A percentile compares a stretch with the other conserved stretches of the same genome.
Conservation (phyloP, 2,888 invertebrate species). For the Unio pictorum region DNA sequence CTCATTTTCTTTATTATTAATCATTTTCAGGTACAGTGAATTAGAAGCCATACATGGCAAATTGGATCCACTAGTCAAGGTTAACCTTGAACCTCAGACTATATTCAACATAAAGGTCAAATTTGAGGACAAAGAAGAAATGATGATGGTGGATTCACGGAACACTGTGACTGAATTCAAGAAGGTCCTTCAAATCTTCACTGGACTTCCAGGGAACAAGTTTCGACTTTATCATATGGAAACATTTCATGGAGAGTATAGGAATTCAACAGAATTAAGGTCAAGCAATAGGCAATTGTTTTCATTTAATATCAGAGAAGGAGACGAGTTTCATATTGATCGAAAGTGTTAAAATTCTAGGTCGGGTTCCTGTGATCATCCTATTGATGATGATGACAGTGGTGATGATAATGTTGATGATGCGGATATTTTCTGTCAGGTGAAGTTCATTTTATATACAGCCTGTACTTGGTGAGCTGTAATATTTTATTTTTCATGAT, state of each 20-base stretch:
- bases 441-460: too few relatives aligned
- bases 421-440: too few relatives aligned
- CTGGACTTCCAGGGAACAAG: slow-evolving; percentile 83
- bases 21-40: slow-evolving; percentile 81
- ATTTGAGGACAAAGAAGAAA: slow-evolving; percentile 76
- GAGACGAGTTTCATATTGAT: slow-evolving; percentile 54
- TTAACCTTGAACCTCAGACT: slow-evolving; percentile 80
- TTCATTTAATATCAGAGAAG: slow-evolving; percentile 75
- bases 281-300: slow-evolving; percentile 91
- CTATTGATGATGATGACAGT: too few relatives aligned
- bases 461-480: too few relatives aligned
- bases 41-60: slow-evolving; percentile 89
- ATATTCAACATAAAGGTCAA: slow-evolving; percentile 80
- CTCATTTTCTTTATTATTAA: not conserved
- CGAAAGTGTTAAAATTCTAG: slow-evolving; percentile 5
- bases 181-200: slow-evolving; percentile 69
- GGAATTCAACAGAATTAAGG: slow-evolving; percentile 81
- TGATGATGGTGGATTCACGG: slow-evolving; percentile 79
- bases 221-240: slow-evolving; percentile 93
- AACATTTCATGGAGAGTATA: slow-evolving; percentile 33
- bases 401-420: not conserved
- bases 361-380: not conserved
- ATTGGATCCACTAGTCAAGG: slow-evolving; percentile 89
- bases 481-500: too few relatives aligned
- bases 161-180: slow-evolving; percentile 80